A percentile compares a stretch with the other conserved stretches of the same genome.
Evolutionary conservation across 1,140 invertebrate species (phyloP).

Genomic region (Brachionus paranguensis): DNA sequence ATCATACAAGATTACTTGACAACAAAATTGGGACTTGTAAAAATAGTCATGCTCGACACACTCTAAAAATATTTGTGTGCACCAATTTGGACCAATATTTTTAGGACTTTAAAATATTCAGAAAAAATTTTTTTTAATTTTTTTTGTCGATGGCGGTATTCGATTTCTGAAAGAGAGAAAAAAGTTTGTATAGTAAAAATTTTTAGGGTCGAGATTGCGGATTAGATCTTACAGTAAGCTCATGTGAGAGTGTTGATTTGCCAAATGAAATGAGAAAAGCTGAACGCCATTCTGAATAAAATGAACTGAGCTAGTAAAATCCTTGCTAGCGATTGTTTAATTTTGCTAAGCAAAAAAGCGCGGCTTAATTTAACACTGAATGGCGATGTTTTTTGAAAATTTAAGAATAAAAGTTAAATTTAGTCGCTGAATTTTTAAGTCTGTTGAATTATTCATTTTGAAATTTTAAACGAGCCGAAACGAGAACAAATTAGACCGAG

Average conservation of each 20-base stretch:
- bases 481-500: neutral
- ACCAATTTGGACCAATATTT: neutral
- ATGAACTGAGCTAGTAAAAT: neutral
- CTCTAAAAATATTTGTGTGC: neutral
- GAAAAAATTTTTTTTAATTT: too few species aligned
- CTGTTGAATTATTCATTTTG: neutral
- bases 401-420: neutral
- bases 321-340: neutral
- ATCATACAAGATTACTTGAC: too few species aligned
- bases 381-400: slow-evolving; percentile 18
- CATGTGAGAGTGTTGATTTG: neutral
- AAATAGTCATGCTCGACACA: neutral
- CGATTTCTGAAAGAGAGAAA: too few species aligned
- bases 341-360: neutral
- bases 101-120: neutral
- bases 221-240: neutral
- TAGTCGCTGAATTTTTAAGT: neutral
- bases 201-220: neutral
- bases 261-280: neutral
- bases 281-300: neutral
- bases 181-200: neutral
- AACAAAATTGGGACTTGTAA: neutral
- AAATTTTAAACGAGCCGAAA: neutral
- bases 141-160: too few species aligned
- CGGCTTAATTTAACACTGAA: neutral